phyloP scores from a whole-genome alignment of 2,797 vertebrate genomes.

The Trichosurus vulpecula region DNA sequence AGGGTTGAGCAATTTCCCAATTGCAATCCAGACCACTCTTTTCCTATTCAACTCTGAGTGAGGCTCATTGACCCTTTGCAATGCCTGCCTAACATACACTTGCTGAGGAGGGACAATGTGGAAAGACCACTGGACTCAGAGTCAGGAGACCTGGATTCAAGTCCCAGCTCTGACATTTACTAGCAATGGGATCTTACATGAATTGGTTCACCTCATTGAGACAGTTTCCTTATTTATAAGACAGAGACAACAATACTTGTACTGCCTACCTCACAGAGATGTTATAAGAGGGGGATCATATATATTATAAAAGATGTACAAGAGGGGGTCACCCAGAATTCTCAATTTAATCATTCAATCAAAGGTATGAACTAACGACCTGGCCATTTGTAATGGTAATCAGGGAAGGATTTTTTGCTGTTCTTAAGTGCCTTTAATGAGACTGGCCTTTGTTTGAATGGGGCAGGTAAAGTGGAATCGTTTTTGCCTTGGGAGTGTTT shows the following conservation, averaged over 20 bases:
- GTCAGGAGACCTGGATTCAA: background rate
- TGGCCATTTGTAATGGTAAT: too few relatives aligned
- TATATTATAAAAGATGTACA: too few relatives aligned
- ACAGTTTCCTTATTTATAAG: background rate
- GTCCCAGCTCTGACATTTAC: background rate
- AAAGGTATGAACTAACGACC: background rate
- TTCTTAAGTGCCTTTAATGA: too few relatives aligned
- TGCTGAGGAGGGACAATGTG: background rate
- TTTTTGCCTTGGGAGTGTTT: too few relatives aligned
- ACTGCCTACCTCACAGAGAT: background rate
- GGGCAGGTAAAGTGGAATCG: too few relatives aligned
- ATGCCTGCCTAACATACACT: background rate
- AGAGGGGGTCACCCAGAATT: background rate
- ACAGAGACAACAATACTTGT: background rate
- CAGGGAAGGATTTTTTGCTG: too few relatives aligned
- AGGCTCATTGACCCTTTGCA: background rate
- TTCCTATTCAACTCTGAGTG: background rate
- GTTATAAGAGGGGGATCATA: too few relatives aligned
- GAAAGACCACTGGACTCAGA: background rate
- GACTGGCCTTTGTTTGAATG: too few relatives aligned
- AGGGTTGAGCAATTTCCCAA: background rate
- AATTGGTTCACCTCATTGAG: background rate
- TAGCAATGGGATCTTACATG: background rate
- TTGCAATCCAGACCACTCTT: background rate
- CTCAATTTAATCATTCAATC: background rate